Evolutionary conservation across 2,888 invertebrate species (phyloP).

Genomic region (Ceratothoa steindachneri): DNA sequence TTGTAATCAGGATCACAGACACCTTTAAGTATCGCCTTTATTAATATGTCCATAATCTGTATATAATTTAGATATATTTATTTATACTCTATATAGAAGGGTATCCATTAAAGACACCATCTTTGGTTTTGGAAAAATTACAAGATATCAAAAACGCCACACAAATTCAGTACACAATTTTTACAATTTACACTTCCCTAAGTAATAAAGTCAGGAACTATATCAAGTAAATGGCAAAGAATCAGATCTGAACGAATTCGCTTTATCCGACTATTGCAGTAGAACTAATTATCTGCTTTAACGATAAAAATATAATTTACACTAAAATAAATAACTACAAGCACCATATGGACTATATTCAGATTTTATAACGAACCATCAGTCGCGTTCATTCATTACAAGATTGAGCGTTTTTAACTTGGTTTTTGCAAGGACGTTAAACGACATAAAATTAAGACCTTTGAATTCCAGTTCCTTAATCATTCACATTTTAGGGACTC

Average conservation of each 20-base stretch:
- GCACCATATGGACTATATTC: background rate
- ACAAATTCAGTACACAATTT: background rate
- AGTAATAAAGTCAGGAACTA: background rate
- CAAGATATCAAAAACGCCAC: background rate
- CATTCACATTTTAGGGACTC: background rate
- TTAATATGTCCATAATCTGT: background rate
- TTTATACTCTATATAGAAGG: background rate
- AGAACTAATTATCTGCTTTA: background rate
- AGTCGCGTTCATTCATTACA: no score
- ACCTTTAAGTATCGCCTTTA: background rate
- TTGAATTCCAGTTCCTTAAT: background rate
- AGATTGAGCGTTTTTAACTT: no score
- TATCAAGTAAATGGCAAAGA: background rate
- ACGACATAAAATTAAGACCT: background rate
- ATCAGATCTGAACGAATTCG: no score
- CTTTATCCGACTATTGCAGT: no score
- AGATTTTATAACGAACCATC: background rate
- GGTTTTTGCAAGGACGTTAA: no score
- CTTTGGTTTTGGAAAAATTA: background rate
- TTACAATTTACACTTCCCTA: background rate
- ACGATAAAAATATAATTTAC: background rate
- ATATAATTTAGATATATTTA: background rate
- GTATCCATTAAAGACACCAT: background rate
- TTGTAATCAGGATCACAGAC: no score
- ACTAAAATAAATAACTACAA: background rate